Conservation (phyloP, 2,888 invertebrate genomes). For the Deroplatys truncata region DNA sequence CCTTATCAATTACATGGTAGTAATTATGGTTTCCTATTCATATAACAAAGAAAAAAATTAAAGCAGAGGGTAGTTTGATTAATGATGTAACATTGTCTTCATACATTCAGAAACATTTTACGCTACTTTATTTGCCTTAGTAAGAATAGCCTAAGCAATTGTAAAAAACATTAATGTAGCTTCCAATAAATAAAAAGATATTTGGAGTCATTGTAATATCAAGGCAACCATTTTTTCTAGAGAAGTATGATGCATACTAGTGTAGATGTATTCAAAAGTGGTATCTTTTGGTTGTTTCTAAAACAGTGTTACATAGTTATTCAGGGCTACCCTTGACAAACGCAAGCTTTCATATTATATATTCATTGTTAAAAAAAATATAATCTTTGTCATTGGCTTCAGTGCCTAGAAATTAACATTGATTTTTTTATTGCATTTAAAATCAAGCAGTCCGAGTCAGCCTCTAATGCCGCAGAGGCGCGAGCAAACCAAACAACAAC, state of each 20-base stretch:
- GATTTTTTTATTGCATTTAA: conserved; percentile 16
- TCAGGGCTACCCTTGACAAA: background rate
- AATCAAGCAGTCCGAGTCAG: conserved; percentile 26
- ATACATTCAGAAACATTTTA: background rate
- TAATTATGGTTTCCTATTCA: conserved; percentile 12
- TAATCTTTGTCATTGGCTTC: conserved; percentile 17
- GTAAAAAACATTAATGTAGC: background rate
- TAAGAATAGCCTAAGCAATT: background rate
- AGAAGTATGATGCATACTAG: background rate
- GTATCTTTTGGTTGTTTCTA: background rate
- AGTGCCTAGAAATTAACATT: conserved; percentile 7
- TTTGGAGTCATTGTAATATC: background rate
- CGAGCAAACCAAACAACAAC: conserved; percentile 22
- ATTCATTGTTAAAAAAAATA: conserved; percentile 11
- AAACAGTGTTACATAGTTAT: background rate
- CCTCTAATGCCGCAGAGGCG: conserved; percentile 27
- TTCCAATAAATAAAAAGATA: background rate
- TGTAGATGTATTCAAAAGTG: background rate
- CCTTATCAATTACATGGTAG: conserved; percentile 22
- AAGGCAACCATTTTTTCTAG: background rate
- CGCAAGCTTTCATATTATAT: conserved; percentile 15
- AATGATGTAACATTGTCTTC: background rate
- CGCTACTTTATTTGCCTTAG: background rate
- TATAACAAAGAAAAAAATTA: background rate
- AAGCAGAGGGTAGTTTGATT: conserved; percentile 1